Conservation (phyloP, 1,140 invertebrate species). For the Venturia canescens region DNA sequence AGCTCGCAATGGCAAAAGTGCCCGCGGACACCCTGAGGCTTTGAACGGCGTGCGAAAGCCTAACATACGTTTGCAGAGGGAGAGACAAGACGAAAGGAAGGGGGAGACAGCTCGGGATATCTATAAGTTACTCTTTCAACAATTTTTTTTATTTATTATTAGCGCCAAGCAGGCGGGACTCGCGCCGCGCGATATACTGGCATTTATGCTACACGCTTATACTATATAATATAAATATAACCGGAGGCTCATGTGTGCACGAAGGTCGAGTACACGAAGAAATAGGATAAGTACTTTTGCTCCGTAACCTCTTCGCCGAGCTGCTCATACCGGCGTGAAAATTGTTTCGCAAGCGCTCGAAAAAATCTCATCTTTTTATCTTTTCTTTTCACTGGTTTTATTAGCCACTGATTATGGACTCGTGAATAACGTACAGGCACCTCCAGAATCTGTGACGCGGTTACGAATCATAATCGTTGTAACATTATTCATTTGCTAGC, state of each 20-base stretch:
- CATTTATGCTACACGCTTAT: constrained; percentile 9
- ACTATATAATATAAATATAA: constrained; percentile 24
- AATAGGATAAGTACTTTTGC: constrained; percentile 10
- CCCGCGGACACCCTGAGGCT: constrained; percentile 25
- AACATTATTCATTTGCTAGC: too few relatives aligned
- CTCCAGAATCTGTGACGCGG: too few relatives aligned
- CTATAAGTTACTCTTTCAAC: constrained; percentile 26
- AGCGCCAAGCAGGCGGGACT: constrained; percentile 11
- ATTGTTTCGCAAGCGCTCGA: constrained; percentile 3
- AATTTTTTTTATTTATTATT: constrained; percentile 27
- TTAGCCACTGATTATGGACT: neutral
- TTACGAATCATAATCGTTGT: too few relatives aligned
- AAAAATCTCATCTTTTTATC: neutral
- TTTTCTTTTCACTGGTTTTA: neutral
- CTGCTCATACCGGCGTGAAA: constrained; percentile 1
- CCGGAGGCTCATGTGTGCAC: constrained; percentile 2
- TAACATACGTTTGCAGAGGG: constrained; percentile 13
- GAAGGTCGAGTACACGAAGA: constrained; percentile 18
- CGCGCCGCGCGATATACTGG: constrained; percentile 9
- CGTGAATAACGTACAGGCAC: neutral
- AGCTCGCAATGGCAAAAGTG: neutral
- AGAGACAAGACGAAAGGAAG: too few relatives aligned
- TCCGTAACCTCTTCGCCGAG: neutral
- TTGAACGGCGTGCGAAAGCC: constrained; percentile 9
- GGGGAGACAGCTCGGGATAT: constrained; percentile 13